These are phyloP conservation scores for Cossypha dichroa DNA, from an alignment of 2,797 vertebrate genomes.

Conservation along the genomic window DNA sequence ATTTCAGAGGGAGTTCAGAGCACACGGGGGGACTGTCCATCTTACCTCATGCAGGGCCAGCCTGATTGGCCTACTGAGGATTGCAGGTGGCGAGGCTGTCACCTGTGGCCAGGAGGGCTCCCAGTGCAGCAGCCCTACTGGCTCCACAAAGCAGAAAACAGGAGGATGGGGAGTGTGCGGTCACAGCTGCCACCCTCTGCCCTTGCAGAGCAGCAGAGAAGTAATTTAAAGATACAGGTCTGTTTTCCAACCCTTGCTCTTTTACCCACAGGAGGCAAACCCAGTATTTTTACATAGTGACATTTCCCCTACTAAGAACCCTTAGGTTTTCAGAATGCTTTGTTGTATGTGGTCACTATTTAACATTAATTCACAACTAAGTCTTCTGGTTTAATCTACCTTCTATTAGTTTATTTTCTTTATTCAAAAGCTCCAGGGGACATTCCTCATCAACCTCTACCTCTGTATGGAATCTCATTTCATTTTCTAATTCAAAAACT, in stretches of 20 bases:
- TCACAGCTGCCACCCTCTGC: conserved; percentile 58
- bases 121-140: conserved; percentile 84
- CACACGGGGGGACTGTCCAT: conserved; percentile 79
- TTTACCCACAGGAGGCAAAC: neutral
- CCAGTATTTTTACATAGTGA: neutral
- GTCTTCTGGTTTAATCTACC: neutral
- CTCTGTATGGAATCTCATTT: neutral
- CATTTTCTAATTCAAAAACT: neutral
- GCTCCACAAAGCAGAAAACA: conserved; percentile 73
- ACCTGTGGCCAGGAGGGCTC: conserved; percentile 88
- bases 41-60: conserved; percentile 83
- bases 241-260: neutral
- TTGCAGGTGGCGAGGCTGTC: conserved; percentile 82
- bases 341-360: neutral
- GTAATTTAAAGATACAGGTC: conserved; percentile 41
- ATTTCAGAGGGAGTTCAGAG: conserved; percentile 86
- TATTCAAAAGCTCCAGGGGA: neutral
- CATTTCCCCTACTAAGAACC: neutral
- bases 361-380: neutral
- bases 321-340: neutral
- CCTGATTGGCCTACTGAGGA: conserved; percentile 95
- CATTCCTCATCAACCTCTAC: neutral
- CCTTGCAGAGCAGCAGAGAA: neutral
- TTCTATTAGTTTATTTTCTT: neutral
- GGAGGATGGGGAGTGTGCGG: conserved; percentile 34